Evolutionary conservation across 2,888 invertebrate species (phyloP), one percentile per base, ranked within the genome.

Genomic region (Serrognathus titanus): DNA sequence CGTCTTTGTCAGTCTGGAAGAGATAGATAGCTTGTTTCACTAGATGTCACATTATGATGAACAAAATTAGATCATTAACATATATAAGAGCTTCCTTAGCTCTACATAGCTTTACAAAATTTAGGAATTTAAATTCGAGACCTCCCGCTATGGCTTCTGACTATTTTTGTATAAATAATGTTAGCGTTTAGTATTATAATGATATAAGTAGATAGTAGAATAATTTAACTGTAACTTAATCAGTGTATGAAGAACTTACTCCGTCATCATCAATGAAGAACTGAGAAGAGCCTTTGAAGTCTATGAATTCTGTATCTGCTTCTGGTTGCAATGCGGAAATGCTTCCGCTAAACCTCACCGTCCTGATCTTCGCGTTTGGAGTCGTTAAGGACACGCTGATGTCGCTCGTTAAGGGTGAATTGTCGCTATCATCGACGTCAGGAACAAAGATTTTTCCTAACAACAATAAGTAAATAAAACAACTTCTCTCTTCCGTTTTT

Each of bases 291-390:
- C 70, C 73, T 49, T 70, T 67, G 3, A 61, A 58, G 65, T 62
- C 67, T 38, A 66, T 12, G 7, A 51, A 51, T 16, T 61, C 63
- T 64, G 6, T 71, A 63, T 12, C 66, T 51, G 1, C 79, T 71
- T 4, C 70, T 59, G 11, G 75, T 47, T 0, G 77, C 11, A 9
- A 73, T 9, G 20, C 11, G 11, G 41, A 12, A 0, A 77, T 76
- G 13, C 70, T 66, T 0, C 79, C 74, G 2, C 77, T 73, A 37
- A 78, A 71, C 64, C 83, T 84, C 46, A 87, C 66, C 60, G 82
- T 81, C 53, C 83, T 85, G 0, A 86, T 75, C 39, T 80, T 81
- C 1, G 85, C 82, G 51, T 81, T 79, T 0, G 87, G 85, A 16
- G 85, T 70, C 13, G 81, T 78, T 0, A 86, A 7, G 3, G 80